Evolutionary conservation across 2,113 vertebrate genomes (phyloP).

Genomic region (Hippopotamus amphibius): DNA sequence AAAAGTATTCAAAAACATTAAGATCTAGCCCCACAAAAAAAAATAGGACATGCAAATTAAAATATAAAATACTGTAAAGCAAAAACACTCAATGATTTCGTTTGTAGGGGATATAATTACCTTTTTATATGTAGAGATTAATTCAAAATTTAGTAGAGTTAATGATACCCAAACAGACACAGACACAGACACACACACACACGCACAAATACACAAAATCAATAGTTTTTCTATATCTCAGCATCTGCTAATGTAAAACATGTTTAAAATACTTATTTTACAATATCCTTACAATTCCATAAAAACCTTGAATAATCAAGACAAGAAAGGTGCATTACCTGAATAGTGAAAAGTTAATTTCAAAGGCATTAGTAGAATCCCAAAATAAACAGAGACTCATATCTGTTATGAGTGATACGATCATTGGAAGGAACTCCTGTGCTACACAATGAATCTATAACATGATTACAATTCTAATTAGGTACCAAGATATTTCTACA

Average conservation of each 20-base stretch:
- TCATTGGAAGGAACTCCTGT: background rate
- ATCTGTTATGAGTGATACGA: background rate
- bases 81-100: background rate
- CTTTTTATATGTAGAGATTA: background rate
- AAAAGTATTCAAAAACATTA: background rate
- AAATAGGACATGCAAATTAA: background rate
- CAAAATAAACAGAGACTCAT: background rate
- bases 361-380: background rate
- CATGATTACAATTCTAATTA: background rate
- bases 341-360: background rate
- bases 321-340: background rate
- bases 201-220: background rate
- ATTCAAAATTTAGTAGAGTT: background rate
- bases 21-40: no score
- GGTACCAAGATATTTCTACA: background rate
- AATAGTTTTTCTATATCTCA: background rate
- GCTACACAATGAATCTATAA: background rate
- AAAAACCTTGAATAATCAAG: background rate
- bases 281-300: background rate
- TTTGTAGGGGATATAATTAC: background rate
- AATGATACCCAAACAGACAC: background rate
- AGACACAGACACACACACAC: no score
- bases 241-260: background rate
- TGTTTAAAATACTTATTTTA: background rate
- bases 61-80: background rate